Conservation (phyloP, 1,140 invertebrate genomes). For the Drosophila quadrilineata region DNA sequence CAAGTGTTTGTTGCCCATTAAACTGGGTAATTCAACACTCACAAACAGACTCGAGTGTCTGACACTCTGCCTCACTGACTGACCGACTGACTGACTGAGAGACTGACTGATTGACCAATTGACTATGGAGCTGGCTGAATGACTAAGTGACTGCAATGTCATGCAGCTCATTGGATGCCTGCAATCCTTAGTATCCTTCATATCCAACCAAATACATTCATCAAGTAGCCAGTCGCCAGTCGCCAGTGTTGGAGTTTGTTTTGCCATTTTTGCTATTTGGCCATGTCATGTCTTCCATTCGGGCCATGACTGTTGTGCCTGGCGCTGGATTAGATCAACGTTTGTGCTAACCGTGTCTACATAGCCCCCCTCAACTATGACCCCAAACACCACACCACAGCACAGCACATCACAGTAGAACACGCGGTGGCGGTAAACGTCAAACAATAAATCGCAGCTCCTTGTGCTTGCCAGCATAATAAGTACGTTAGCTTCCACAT, state of each 20-base stretch:
- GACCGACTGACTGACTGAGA: not conserved
- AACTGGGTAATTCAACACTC: constrained; percentile 42
- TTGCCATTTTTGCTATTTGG: constrained; percentile 60
- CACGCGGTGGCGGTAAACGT: constrained; percentile 58
- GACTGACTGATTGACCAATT: not conserved
- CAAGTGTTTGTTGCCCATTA: constrained; percentile 36
- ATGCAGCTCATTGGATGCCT: constrained; percentile 44
- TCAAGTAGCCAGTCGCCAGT: constrained; percentile 41
- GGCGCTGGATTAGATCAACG: constrained; percentile 68
- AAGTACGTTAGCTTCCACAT: constrained; percentile 63
- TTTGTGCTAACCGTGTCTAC: constrained; percentile 52
- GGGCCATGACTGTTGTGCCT: constrained; percentile 58
- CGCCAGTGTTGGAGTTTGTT: constrained; percentile 44
- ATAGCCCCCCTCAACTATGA: constrained; percentile 38
- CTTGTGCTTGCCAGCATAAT: constrained; percentile 76
- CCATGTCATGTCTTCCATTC: constrained; percentile 60
- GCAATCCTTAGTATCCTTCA: constrained; percentile 37
- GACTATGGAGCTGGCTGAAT: constrained; percentile 31
- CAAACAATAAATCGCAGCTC: constrained; percentile 79
- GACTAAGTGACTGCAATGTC: constrained; percentile 38
- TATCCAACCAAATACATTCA: constrained; percentile 46
- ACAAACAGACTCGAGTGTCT: no score
- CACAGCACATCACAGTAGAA: constrained; percentile 4
- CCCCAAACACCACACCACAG: constrained; percentile 54
- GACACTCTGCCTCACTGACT: constrained; percentile 6